These are phyloP conservation scores for Porphyrio hochstetteri DNA, from an alignment of 2,113 vertebrate genomes.

Conservation along the genomic window DNA sequence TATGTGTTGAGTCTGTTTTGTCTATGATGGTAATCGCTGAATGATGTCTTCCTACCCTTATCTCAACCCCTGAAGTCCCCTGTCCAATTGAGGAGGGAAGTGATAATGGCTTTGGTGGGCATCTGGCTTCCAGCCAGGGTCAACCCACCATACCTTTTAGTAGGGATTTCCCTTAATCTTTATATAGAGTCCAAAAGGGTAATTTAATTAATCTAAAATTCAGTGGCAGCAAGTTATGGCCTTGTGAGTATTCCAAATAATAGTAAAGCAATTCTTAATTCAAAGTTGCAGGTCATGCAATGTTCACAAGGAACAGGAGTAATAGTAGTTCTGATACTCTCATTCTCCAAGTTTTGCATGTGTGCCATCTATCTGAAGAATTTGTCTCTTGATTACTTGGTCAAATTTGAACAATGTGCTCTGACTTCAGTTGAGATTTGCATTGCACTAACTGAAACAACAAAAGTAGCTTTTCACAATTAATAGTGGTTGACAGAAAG, in stretches of 20 bases:
- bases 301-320: background rate
- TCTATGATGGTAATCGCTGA: too few species aligned
- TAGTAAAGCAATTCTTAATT: background rate
- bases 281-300: background rate
- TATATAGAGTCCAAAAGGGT: background rate
- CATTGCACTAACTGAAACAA: background rate
- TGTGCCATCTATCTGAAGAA: background rate
- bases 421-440: background rate
- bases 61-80: too few species aligned
- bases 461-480: background rate
- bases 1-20: too few species aligned
- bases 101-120: too few species aligned
- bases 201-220: background rate
- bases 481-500: background rate
- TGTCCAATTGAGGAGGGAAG: too few species aligned
- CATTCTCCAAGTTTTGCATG: background rate
- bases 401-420: background rate
- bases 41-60: too few species aligned
- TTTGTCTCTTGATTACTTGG: accelerated
- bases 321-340: background rate
- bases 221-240: background rate
- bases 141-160: background rate
- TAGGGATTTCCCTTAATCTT: background rate
- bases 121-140: too few species aligned
- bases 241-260: background rate